Evolutionary conservation across 2,113 vertebrate genomes (phyloP).

Genomic region (Riparia riparia): DNA sequence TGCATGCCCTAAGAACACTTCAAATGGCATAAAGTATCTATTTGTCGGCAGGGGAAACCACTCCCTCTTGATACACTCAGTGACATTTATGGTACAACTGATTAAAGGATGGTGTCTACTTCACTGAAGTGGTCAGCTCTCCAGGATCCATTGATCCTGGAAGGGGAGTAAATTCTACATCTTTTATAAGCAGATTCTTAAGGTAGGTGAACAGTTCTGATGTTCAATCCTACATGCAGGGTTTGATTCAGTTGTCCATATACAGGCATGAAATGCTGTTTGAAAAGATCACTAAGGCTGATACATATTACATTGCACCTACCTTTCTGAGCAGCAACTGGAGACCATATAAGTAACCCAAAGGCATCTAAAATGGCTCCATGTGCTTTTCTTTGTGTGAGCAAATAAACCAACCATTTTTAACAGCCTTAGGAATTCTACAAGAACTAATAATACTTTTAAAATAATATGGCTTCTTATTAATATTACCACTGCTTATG

Average conservation of each 20-base stretch:
- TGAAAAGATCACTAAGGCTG: background rate
- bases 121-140: background rate
- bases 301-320: background rate
- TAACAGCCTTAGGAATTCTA: background rate
- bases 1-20: background rate
- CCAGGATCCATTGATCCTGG: background rate
- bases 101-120: background rate
- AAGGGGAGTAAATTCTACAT: background rate
- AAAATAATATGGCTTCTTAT: background rate
- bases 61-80: background rate
- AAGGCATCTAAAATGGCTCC: background rate
- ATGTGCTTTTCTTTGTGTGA: background rate
- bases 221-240: background rate
- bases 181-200: background rate
- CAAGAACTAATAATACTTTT: background rate
- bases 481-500: background rate
- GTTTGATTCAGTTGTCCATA: background rate
- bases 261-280: background rate
- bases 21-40: background rate
- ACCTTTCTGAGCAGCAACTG: background rate
- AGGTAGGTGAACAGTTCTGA: background rate
- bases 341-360: background rate
- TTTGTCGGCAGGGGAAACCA: background rate
- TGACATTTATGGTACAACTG: background rate
- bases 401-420: background rate